Base-by-base conservation (phyloP, 2,888 invertebrate species). In the Anticlea derivata region DNA sequence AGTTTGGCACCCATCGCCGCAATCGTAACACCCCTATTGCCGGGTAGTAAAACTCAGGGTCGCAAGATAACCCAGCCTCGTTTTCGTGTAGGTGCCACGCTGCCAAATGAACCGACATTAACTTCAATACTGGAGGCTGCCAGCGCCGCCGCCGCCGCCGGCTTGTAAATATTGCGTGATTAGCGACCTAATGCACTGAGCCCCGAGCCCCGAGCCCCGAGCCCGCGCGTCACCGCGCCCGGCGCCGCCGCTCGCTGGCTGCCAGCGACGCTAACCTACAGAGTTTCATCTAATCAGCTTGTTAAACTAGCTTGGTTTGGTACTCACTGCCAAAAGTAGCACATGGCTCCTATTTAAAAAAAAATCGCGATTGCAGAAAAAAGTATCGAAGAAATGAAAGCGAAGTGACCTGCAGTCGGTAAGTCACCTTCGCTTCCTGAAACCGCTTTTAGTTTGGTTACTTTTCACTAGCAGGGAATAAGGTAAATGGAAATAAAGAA, bases 21-120 rank as follows among this genome's bases (percentile, higher is more conserved):
- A 20, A 12, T 33, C 17, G 6, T 7, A 23, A 33, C 13, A 35
- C 7, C 46, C 31, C 29, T 55, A 37, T 30, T 37, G 31, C 39
- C 5, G 12, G 10, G 39, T 11, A 34, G 37, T 22, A 49, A 3
- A 34, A 24, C 23, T 23, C 41, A 13, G 26, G 40, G 22, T 48
- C 13, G 27, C 33, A 7, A 11, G 31, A 13, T 23, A 22, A 22
- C 13, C 7, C 13, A 5, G 12, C 12, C 30, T 11, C n/a, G 30
- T 12, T 12, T 10, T 17, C 43, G 29, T 29, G 29, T 27, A 24
- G 34, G 40, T 30, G 31, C 45, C 46, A 51, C 41, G 46, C 55
- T 71, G 77, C 78, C 77, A 77, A 77, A 75, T 73, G 70, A 70
- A 65, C 63, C 58, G 48, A 60, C 75, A 73, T 77, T 73, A 76